phyloP scores from a whole-genome alignment of 2,113 vertebrate genomes.

The Brachyhypopomus occidentalis region DNA sequence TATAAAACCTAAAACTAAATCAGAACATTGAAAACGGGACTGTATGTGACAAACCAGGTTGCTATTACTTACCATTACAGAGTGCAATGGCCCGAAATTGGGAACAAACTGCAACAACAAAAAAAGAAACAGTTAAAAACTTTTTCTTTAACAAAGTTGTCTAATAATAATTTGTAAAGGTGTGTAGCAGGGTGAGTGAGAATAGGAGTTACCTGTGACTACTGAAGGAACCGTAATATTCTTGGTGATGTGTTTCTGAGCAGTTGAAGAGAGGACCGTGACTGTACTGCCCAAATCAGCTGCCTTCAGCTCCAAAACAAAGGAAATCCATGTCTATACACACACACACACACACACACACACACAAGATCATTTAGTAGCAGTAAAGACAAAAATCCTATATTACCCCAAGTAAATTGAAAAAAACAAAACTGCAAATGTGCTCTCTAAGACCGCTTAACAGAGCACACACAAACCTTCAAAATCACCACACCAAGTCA shows the following conservation, averaged over 20 bases:
- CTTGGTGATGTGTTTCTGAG: slow-evolving; percentile 34
- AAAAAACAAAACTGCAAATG: too few species aligned
- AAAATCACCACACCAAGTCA: too few species aligned
- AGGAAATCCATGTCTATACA: slow-evolving; percentile 59
- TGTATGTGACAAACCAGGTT: background rate
- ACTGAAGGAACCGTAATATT: slow-evolving; percentile 48
- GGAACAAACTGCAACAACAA: slow-evolving; percentile 65
- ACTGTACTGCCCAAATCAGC: slow-evolving; percentile 57
- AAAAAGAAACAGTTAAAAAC: background rate
- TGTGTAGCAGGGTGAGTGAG: background rate
- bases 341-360: background rate
- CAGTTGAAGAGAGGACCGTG: slow-evolving; percentile 47
- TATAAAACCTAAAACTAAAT: background rate
- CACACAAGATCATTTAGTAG: background rate
- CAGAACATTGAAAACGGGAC: background rate
- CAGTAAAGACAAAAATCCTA: too few species aligned
- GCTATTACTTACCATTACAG: slow-evolving; percentile 64
- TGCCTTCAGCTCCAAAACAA: slow-evolving; percentile 50
- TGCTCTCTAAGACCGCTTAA: too few species aligned
- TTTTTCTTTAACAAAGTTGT: background rate
- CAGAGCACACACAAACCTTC: too few species aligned
- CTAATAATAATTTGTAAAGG: background rate
- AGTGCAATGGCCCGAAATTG: slow-evolving; percentile 7
- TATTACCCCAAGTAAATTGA: too few species aligned
- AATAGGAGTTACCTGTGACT: slow-evolving; percentile 60